These are phyloP conservation scores for Sebastes paucispinis DNA, from an alignment of 2,797 vertebrate genomes.

Conservation along the genomic window DNA sequence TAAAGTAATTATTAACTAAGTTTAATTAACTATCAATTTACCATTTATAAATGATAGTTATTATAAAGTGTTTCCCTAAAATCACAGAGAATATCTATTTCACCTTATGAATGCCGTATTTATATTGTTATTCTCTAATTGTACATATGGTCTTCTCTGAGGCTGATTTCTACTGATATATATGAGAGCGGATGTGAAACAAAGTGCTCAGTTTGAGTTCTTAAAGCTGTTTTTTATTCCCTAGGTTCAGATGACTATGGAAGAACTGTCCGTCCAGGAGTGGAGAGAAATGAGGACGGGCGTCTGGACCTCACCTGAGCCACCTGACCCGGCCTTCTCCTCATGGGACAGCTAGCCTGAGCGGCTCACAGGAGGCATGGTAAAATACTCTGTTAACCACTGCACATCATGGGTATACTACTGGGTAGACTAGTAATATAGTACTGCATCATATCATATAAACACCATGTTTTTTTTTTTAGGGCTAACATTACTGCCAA, in stretches of 20 bases:
- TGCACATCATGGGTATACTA: no score
- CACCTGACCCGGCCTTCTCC: constrained; percentile 44
- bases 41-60: not conserved
- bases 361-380: constrained; percentile 5
- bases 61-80: not conserved
- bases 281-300: constrained; percentile 32
- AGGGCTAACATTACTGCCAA: no score
- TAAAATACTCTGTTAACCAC: not conserved
- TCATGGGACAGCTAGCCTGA: not conserved
- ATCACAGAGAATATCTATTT: not conserved
- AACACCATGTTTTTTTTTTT: no score
- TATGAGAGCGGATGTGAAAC: not conserved
- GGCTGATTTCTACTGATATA: not conserved
- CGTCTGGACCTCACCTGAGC: constrained; percentile 52
- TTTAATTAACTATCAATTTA: no score
- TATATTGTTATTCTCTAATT: not conserved
- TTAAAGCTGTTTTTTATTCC: not conserved
- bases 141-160: not conserved
- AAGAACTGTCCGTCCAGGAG: constrained; percentile 2
- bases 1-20: no score
- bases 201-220: not conserved
- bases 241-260: constrained; percentile 44
- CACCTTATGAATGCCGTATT: not conserved
- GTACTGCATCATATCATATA: no score
- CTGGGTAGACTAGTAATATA: no score